Evolutionary conservation across 2,888 invertebrate genomes (phyloP).

Genomic region (Laspeyria flexula): DNA sequence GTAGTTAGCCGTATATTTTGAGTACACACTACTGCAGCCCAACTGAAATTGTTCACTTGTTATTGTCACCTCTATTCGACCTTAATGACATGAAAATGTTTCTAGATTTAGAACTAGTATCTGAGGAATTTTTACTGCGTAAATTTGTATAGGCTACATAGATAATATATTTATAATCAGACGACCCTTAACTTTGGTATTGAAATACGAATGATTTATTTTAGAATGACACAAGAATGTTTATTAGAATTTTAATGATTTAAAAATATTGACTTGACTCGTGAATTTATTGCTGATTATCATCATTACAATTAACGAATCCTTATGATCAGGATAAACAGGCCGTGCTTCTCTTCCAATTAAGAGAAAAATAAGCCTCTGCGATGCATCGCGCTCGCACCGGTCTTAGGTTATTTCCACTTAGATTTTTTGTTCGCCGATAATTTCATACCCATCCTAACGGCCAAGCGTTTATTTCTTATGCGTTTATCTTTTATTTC

Average conservation of each 20-base stretch:
- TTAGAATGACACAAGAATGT: no score
- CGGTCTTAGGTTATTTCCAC: conserved; percentile 47
- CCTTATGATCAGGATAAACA: conserved; percentile 37
- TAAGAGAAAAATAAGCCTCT: conserved; percentile 45
- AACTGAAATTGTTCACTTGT: conserved; percentile 15
- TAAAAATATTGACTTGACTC: conserved; percentile 17
- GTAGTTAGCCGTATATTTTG: conserved; percentile 15
- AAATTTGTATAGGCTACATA: no score
- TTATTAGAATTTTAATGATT: conserved; percentile 1
- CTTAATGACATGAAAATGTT: conserved; percentile 21
- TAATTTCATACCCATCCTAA: conserved; percentile 53
- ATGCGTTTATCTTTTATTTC: conserved; percentile 33
- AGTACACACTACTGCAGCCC: conserved; percentile 6
- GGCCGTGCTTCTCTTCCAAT: conserved; percentile 42
- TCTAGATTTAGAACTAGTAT: background rate
- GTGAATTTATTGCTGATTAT: conserved; percentile 37
- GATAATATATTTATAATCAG: no score
- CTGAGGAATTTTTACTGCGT: no score
- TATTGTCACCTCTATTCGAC: conserved; percentile 29
- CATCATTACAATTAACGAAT: conserved; percentile 43
- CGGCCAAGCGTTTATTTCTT: conserved; percentile 39
- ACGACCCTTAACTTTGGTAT: no score
- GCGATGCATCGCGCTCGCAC: conserved; percentile 41
- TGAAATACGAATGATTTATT: no score
- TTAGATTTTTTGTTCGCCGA: conserved; percentile 50